A percentile compares a stretch with the other conserved stretches of the same genome.
phyloP scores from a whole-genome alignment of 2,797 vertebrate species.

The Sebastolobus altivelis region DNA sequence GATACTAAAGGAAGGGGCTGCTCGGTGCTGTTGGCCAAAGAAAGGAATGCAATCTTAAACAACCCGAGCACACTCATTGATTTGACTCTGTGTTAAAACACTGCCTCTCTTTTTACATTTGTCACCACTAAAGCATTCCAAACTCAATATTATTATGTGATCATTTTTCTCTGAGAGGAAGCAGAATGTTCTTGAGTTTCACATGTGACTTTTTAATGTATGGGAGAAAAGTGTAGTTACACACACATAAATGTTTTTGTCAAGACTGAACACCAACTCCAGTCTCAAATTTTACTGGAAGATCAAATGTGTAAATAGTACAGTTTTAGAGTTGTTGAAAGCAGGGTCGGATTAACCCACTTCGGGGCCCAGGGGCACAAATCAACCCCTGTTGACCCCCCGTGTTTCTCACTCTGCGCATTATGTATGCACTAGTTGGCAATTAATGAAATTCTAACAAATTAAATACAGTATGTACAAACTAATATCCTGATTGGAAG shows the following conservation, averaged over 20 bases:
- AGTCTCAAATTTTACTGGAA: neutral
- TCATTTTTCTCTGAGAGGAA: neutral
- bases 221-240: neutral
- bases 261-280: neutral
- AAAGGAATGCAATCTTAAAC: neutral
- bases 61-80: neutral
- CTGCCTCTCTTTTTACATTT: conserved; percentile 3
- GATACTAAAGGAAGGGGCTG: neutral
- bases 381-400: neutral
- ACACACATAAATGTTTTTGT: neutral
- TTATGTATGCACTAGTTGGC: neutral
- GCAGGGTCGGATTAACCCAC: neutral
- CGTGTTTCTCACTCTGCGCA: neutral
- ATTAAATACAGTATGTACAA: too few species aligned
- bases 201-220: neutral
- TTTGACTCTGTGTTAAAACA: neutral
- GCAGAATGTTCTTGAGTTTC: neutral
- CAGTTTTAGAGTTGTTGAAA: neutral
- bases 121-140: neutral
- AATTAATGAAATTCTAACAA: neutral
- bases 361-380: neutral
- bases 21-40: neutral
- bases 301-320: neutral
- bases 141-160: neutral
- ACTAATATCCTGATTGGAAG: neutral